These are phyloP conservation scores for Drosophila differens DNA, from an alignment of 2,888 invertebrate species.

Conservation along the genomic window DNA sequence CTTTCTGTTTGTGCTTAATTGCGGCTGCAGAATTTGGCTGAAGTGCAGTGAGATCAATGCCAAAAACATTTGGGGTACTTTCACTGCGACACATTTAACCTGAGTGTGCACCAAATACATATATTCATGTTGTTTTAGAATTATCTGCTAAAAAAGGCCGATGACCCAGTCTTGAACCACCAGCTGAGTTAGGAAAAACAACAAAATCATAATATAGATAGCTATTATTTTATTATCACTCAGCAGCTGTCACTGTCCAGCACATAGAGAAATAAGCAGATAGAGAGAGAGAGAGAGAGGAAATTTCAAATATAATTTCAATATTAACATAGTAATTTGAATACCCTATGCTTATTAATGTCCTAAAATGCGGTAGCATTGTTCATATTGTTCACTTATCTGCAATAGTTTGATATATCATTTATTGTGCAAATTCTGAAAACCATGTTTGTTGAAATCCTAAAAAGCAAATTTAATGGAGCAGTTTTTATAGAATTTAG, in stretches of 20 bases:
- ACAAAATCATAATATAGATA: constrained; percentile 31
- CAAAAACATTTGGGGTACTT: constrained; percentile 66
- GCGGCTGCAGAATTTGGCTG: constrained; percentile 44
- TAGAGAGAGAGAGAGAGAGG: not conserved
- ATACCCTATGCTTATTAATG: not conserved
- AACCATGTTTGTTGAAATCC: not conserved
- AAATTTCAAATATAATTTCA: constrained; percentile 27
- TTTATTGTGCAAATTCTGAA: not conserved
- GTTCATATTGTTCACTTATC: not conserved
- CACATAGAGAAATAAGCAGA: not conserved
- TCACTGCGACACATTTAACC: constrained; percentile 60
- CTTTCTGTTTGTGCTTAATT: constrained; percentile 45
- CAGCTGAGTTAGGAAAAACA: constrained; percentile 25
- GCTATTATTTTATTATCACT: constrained; percentile 31
- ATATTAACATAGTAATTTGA: constrained; percentile 21
- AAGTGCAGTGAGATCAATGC: constrained; percentile 77
- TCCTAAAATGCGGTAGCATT: not conserved
- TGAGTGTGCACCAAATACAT: constrained; percentile 15
- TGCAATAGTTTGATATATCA: not conserved
- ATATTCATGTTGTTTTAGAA: not conserved
- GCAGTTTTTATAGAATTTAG: not conserved
- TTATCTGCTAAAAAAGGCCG: constrained; percentile 32
- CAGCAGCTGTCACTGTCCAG: constrained; percentile 38
- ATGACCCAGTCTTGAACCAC: constrained; percentile 13
- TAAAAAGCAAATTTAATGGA: not conserved